Evolutionary conservation across 2,797 vertebrate genomes (phyloP), one percentile per base, ranked within the genome.

Genomic region (Ctenopoma multispine): DNA sequence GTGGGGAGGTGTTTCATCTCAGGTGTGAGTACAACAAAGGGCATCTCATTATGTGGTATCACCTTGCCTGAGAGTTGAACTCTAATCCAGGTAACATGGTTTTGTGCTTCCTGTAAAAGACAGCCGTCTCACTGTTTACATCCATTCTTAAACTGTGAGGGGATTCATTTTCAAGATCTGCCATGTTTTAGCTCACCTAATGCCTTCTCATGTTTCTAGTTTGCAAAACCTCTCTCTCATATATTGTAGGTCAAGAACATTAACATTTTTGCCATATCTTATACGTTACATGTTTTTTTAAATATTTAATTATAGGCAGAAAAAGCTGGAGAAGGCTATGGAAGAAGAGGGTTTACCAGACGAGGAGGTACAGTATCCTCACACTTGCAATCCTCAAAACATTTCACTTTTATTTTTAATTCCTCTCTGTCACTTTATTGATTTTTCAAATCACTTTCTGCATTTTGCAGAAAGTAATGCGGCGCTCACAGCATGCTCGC

Each of bases 321-420:
- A 98, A 92, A 99, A 99, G 84, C 92, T 99, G 69, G 98, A 99
- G 92, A 97, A 98, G 75, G 97, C 94, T 71, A 99, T 99, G 98
- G 97, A 99, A 31, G 96, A 99, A n/a, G 98, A 99, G 88, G 98
- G 98, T 27, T 90, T 99, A 44, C 95, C 94, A 47, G 97, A 99
- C 23, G 97, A 99, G 79, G 98, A 99, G 95, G 98, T 99, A 91
- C 81, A 31, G 46, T 3, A 0, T 0, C 0, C 11, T 38, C 17
- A 29, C 0, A 5, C 20, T 17, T 14, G n/a, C 0, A 43, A 1
- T 8, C 62, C 23, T 60, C 24, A 21, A 27, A 31, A 12, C 20
- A 2, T 46, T 46, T 3, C 9, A 12, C 13, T 46, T 9, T 44
- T 1, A 0, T 11, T 21, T 3, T 34, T 11, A 1, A 0, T 29